These are phyloP conservation scores for Trididemnum nubilum DNA, from an alignment of 23 tunicate species.

Conservation along the genomic window DNA sequence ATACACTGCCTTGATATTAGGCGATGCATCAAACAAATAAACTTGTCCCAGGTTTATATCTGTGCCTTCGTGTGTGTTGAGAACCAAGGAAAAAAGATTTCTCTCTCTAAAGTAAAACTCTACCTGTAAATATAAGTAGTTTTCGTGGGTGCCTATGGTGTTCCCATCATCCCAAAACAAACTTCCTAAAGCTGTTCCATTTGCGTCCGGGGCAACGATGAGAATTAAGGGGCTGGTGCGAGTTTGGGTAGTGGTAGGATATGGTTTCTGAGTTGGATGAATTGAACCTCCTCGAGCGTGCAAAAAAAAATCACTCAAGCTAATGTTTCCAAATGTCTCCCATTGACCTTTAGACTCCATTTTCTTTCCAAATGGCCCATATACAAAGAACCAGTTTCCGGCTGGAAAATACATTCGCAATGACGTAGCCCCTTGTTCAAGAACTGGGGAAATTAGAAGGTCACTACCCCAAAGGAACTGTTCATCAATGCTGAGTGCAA, in stretches of 20 bases:
- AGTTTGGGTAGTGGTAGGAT: conserved; percentile 57
- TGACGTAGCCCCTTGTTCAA: conserved; percentile 40
- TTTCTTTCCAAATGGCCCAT: conserved; percentile 42
- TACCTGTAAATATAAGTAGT: conserved; percentile 21
- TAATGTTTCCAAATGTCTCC: conserved; percentile 19
- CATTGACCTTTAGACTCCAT: conserved; percentile 40
- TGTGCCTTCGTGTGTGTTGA: neutral
- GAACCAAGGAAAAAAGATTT: neutral
- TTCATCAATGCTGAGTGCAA: conserved; percentile 48
- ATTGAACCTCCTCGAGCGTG: conserved; percentile 86
- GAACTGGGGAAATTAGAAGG: conserved; percentile 80
- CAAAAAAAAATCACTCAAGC: conserved; percentile 54
- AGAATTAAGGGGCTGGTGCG: conserved; percentile 43
- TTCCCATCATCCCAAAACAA: conserved; percentile 98
- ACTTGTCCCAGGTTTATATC: neutral
- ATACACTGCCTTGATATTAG: neutral
- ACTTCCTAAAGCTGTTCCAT: conserved; percentile 56
- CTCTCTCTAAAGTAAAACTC: conserved; percentile 14
- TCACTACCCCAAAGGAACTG: conserved; percentile 97
- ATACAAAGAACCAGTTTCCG: conserved; percentile 73
- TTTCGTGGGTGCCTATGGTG: conserved; percentile 41
- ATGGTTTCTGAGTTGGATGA: conserved; percentile 53
- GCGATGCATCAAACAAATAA: neutral
- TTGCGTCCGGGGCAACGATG: conserved; percentile 67
- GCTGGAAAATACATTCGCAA: conserved; percentile 77